Percentiles rank a stretch among this genome's conserved stretches.
Evolutionary conservation across 2,797 vertebrate genomes (phyloP).

Genomic region (Anniella stebbinsi): DNA sequence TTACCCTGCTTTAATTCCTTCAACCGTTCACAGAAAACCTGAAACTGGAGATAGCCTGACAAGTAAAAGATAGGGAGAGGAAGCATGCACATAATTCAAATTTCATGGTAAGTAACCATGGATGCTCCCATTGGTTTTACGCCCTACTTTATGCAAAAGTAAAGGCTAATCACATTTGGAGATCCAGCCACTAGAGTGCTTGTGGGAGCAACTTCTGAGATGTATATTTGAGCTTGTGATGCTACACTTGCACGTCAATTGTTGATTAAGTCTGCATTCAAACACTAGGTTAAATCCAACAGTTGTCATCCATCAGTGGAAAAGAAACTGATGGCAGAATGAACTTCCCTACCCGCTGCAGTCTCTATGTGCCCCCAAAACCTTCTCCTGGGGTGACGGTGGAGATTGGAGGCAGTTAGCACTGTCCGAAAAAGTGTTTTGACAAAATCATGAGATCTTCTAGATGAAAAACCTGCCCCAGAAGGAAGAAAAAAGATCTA

Average conservation of each 20-base stretch:
- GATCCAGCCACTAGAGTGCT: not conserved
- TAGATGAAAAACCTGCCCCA: not conserved
- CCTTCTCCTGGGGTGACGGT: not conserved
- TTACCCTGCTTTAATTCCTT: not conserved
- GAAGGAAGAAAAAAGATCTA: not conserved
- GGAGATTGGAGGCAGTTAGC: constrained; percentile 8
- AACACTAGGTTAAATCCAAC: too few relatives aligned
- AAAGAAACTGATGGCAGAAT: too few relatives aligned
- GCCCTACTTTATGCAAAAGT: not conserved
- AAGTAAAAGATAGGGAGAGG: not conserved
- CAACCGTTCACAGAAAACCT: not conserved
- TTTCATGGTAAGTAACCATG: not conserved
- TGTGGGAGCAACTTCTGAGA: too few relatives aligned
- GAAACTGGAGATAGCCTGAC: not conserved
- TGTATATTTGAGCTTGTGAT: too few relatives aligned
- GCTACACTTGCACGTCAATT: too few relatives aligned
- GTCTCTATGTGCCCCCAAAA: too few relatives aligned
- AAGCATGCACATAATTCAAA: not conserved
- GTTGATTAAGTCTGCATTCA: too few relatives aligned
- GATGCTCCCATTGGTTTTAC: not conserved
- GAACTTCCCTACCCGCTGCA: too few relatives aligned
- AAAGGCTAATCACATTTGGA: not conserved
- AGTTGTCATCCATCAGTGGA: too few relatives aligned
- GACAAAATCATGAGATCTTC: not conserved
- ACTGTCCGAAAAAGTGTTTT: not conserved